Percentiles rank a stretch among this genome's conserved stretches.
phyloP scores from a whole-genome alignment of 2,113 vertebrate genomes.

The Pseudopodoces humilis region DNA sequence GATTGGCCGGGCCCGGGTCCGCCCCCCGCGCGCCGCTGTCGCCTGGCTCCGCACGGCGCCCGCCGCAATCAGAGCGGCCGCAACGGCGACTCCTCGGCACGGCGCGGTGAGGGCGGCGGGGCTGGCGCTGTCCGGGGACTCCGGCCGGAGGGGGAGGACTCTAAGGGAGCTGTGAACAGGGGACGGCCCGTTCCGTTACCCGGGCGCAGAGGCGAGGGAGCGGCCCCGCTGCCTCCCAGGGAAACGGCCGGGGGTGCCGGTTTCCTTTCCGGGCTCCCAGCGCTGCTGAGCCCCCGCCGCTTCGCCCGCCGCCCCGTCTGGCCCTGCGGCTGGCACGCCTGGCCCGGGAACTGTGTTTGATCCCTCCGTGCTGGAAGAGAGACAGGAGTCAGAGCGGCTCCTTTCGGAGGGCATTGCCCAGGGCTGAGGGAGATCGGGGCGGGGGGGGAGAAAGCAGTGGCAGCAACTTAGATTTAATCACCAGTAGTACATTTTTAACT shows the following conservation, averaged over 20 bases:
- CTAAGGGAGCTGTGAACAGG: background rate
- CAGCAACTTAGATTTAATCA: background rate
- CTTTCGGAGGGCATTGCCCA: background rate
- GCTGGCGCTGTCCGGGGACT: background rate
- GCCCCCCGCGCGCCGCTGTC: background rate
- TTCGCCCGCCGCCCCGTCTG: too few species aligned
- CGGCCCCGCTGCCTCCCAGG: background rate
- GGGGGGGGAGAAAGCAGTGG: too few species aligned
- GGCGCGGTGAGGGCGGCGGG: background rate
- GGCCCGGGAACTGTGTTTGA: background rate
- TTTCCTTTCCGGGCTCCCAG: background rate
- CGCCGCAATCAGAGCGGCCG: background rate
- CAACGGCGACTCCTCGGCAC: fast-evolving
- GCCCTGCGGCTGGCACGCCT: background rate
- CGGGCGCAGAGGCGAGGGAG: background rate
- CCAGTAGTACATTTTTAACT: fast-evolving
- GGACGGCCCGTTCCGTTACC: background rate
- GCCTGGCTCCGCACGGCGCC: background rate
- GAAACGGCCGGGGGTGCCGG: too few species aligned
- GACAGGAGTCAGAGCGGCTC: background rate
- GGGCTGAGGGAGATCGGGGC: background rate
- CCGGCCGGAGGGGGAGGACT: background rate
- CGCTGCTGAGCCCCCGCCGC: background rate
- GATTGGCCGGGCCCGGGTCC: background rate
- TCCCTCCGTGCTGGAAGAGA: background rate